A percentile compares a stretch with the other conserved stretches of the same genome.
Conservation (phyloP, 1,140 invertebrate species). For the Hesperophylax magnus region DNA sequence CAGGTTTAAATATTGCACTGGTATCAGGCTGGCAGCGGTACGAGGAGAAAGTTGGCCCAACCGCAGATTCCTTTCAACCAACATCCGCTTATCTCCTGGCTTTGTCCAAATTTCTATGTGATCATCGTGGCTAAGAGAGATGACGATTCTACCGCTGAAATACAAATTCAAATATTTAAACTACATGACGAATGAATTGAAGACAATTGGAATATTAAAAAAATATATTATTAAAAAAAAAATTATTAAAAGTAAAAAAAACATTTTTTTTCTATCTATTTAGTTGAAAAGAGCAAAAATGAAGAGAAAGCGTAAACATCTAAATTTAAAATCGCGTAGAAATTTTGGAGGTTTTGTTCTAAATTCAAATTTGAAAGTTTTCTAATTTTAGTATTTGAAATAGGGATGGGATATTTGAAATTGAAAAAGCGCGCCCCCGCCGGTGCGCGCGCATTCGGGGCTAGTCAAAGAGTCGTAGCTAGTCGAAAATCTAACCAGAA, state of each 20-base stretch:
- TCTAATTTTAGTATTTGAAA: conserved; percentile 2
- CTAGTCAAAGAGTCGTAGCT: conserved; percentile 39
- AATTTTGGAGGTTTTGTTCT: neutral
- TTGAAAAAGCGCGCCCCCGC: conserved; percentile 39
- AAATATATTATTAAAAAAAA: too few species aligned
- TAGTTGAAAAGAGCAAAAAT: too few species aligned
- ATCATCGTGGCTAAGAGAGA: too few species aligned
- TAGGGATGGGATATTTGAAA: neutral
- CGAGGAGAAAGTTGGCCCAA: neutral
- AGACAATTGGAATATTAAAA: too few species aligned
- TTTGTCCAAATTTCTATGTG: neutral
- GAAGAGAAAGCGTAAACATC: too few species aligned
- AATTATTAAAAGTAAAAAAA: too few species aligned
- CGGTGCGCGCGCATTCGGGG: conserved; percentile 27
- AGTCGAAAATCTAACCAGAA: conserved; percentile 49
- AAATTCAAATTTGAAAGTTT: conserved; percentile 2
- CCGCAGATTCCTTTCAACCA: neutral
- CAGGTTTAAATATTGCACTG: conserved; percentile 5
- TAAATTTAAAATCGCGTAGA: too few species aligned
- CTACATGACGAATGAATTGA: too few species aligned
- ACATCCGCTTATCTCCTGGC: neutral
- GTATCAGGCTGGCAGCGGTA: neutral
- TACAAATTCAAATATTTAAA: too few species aligned
- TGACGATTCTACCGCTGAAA: too few species aligned
- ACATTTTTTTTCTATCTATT: too few species aligned